Evolutionary conservation across 1,140 invertebrate genomes (phyloP).

Genomic region (Cylas formicarius): DNA sequence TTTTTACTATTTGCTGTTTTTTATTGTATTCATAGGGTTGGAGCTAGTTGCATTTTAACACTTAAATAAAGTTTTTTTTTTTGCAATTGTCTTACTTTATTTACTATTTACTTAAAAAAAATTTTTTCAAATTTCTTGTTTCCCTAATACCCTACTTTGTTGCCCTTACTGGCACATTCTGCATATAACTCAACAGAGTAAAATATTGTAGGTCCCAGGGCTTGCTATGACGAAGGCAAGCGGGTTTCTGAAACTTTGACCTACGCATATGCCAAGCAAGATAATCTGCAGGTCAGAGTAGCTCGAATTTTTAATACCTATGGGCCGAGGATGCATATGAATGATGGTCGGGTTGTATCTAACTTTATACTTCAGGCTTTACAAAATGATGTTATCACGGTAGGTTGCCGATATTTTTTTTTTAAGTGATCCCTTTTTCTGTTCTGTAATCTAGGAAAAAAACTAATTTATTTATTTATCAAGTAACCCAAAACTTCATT

Average conservation of each 20-base stretch:
- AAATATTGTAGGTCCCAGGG: conserved; percentile 63
- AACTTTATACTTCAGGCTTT: conserved; percentile 98
- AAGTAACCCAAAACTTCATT: too few relatives aligned
- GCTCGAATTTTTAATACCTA: conserved; percentile 99
- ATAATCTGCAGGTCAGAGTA: conserved; percentile 89
- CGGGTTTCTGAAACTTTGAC: conserved; percentile 93
- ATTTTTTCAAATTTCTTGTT: too few relatives aligned
- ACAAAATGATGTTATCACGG: conserved; percentile 90
- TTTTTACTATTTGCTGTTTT: too few relatives aligned
- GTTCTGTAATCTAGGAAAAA: too few relatives aligned
- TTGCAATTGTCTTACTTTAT: neutral
- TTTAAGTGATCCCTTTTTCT: too few relatives aligned
- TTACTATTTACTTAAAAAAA: neutral
- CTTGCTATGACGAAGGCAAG: conserved; percentile 99
- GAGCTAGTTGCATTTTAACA: conserved; percentile 2
- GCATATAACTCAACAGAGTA: conserved; percentile 7
- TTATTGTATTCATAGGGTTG: too few relatives aligned
- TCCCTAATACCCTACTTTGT: too few relatives aligned
- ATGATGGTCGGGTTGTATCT: conserved; percentile 96
- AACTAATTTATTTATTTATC: too few relatives aligned
- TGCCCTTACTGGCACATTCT: too few relatives aligned
- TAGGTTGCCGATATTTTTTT: conserved; percentile 38
- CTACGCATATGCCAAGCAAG: conserved; percentile 96
- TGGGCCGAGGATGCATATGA: conserved; percentile 99
- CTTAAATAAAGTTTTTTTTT: conserved; percentile 1